phyloP scores from a whole-genome alignment of 2,113 vertebrate species.

The Cnemophilus loriae region DNA sequence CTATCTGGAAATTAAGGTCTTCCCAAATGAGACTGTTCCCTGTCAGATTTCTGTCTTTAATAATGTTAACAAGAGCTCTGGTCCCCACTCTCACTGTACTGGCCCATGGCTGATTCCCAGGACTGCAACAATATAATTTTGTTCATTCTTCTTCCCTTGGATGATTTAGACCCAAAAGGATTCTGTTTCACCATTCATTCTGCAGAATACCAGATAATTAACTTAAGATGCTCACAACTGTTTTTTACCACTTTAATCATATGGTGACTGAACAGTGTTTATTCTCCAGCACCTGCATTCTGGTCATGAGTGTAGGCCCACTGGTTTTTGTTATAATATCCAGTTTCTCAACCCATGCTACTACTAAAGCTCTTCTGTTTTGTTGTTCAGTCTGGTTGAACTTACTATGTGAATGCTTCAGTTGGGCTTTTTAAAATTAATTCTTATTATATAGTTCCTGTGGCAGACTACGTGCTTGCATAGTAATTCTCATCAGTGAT shows the following conservation, averaged over 20 bases:
- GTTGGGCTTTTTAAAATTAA: not conserved
- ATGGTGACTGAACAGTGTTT: not conserved
- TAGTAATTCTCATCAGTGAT: not conserved
- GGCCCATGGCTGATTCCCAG: not conserved
- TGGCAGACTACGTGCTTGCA: not conserved
- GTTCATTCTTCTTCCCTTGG: not conserved
- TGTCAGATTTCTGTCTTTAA: not conserved
- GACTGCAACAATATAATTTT: not conserved
- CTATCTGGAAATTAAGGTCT: slow-evolving; percentile 16
- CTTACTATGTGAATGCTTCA: not conserved
- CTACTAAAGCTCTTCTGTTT: not conserved
- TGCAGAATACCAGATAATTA: not conserved
- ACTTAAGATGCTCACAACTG: not conserved
- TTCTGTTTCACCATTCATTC: not conserved
- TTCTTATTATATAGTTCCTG: not conserved
- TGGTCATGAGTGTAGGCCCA: not conserved
- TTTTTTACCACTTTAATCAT: not conserved
- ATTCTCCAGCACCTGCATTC: not conserved
- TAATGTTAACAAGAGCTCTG: not conserved
- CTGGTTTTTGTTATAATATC: not conserved
- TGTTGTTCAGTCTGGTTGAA: not conserved
- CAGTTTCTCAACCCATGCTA: not conserved
- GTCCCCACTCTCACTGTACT: not conserved
- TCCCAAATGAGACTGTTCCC: not conserved
- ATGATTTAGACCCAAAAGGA: not conserved